Conservation (phyloP, 2,797 vertebrate genomes). For the Chrysolophus pictus region DNA sequence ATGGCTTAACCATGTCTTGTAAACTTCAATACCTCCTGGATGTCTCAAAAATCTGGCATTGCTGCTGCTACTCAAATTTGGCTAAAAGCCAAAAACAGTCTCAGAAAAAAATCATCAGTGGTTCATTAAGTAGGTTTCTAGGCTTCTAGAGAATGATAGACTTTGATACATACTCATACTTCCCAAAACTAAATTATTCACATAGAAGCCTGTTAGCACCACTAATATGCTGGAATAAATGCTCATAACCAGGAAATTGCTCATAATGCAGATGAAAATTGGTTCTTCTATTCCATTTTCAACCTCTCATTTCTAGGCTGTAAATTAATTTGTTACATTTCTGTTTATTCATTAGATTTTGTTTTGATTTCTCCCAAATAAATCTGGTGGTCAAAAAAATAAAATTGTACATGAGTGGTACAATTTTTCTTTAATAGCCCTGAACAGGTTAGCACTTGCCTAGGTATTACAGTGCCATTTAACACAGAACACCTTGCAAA, state of each 20-base stretch:
- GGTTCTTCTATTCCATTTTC: not conserved
- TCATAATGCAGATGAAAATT: not conserved
- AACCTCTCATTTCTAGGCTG: not conserved
- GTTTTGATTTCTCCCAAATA: not conserved
- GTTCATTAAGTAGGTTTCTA: fast-evolving
- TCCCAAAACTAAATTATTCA: not conserved
- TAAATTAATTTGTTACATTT: not conserved
- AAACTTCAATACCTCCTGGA: not conserved
- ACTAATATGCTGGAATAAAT: not conserved
- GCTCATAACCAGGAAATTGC: fast-evolving
- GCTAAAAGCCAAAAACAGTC: not conserved
- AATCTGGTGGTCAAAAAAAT: not conserved
- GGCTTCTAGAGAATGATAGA: not conserved
- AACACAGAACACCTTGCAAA: not conserved
- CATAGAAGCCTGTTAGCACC: not conserved
- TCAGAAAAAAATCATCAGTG: not conserved
- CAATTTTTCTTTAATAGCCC: not conserved
- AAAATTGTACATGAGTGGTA: not conserved
- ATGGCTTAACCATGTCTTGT: not conserved
- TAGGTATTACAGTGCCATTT: not conserved
- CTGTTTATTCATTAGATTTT: not conserved
- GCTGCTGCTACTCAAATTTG: too few relatives aligned
- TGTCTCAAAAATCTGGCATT: not conserved
- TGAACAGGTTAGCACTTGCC: not conserved
- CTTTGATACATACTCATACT: not conserved